Conservation (phyloP, 2,888 invertebrate species). For the Thelaira solivaga region DNA sequence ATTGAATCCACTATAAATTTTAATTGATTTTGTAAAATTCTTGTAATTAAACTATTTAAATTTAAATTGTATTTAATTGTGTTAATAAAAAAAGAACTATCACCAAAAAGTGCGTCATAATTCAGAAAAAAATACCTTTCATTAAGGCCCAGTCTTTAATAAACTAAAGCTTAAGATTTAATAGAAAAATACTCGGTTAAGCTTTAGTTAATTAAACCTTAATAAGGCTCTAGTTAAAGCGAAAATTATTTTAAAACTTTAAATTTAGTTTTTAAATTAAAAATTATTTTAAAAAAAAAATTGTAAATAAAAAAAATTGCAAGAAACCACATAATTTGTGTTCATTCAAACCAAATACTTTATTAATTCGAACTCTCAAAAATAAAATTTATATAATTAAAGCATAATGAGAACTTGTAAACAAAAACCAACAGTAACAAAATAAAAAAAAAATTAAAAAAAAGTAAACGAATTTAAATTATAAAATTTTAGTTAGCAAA, state of each 20-base stretch:
- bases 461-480: constrained; percentile 58
- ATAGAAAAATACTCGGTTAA: no score
- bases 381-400: not conserved
- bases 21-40: not conserved
- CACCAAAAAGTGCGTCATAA: constrained; percentile 65
- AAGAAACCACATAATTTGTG: constrained; percentile 31
- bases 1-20: not conserved
- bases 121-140: constrained; percentile 43
- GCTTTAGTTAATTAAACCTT: no score
- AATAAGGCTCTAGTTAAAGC: no score
- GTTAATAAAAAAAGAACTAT: constrained; percentile 32
- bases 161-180: no score
- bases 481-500: constrained; percentile 62
- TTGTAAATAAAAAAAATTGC: not conserved
- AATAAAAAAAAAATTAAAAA: no score
- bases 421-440: constrained; percentile 28
- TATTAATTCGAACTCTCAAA: not conserved
- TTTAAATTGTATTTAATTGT: not conserved
- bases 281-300: not conserved
- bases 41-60: constrained; percentile 21
- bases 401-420: constrained; percentile 1
- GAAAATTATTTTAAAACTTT: not conserved
- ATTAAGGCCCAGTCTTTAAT: no score
- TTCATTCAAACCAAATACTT: constrained; percentile 23
- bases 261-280: constrained; percentile 8